phyloP scores from a whole-genome alignment of 2,113 vertebrate species.

The Dunckerocampus dactyliophorus region DNA sequence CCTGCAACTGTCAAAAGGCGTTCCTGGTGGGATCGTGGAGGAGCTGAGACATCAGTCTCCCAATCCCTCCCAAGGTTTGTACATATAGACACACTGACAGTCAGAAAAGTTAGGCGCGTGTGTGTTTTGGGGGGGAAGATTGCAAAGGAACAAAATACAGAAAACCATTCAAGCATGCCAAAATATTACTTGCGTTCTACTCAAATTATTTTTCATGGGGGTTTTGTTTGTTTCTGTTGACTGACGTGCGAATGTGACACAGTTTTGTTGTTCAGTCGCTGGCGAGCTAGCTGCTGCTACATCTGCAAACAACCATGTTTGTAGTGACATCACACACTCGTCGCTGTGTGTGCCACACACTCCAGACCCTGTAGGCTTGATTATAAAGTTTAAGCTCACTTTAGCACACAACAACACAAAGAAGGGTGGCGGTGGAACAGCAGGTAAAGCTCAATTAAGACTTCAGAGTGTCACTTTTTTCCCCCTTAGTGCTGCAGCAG shows the following conservation, averaged over 20 bases:
- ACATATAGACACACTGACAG: constrained; percentile 67
- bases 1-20: constrained; percentile 76
- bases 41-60: constrained; percentile 75
- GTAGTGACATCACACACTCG: constrained; percentile 61
- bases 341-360: constrained; percentile 35
- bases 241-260: constrained; percentile 52
- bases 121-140: constrained; percentile 19
- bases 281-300: constrained; percentile 39
- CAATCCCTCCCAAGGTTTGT: constrained; percentile 65
- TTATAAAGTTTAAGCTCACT: constrained; percentile 72
- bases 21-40: constrained; percentile 70
- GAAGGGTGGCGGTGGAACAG: constrained; percentile 31
- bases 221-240: constrained; percentile 60
- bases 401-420: constrained; percentile 59
- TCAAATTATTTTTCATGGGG: constrained; percentile 48
- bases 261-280: constrained; percentile 52
- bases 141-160: constrained; percentile 48
- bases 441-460: constrained; percentile 73
- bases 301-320: constrained; percentile 62
- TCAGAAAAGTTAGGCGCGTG: constrained; percentile 32
- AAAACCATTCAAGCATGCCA: constrained; percentile 60
- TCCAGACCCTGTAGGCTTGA: constrained; percentile 69
- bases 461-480: constrained; percentile 68
- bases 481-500: constrained; percentile 50
- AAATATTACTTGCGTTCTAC: constrained; percentile 60